Evolutionary conservation across 1,140 invertebrate species (phyloP), one percentile per base, ranked within the genome.

Genomic region (Drosophila pectinifera): DNA sequence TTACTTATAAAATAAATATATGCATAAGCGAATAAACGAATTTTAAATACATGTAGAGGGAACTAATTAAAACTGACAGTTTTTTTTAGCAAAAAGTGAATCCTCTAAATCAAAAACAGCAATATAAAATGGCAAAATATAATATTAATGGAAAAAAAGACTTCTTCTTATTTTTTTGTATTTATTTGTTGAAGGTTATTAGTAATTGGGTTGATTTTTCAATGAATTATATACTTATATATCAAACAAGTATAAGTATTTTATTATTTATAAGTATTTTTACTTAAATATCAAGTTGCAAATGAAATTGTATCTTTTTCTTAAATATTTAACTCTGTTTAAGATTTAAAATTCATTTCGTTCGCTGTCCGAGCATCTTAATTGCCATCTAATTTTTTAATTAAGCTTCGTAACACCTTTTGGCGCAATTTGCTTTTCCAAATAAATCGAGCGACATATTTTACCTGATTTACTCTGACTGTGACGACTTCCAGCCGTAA

Each of bases 371-470:
- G 10, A 7, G 18, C 20, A 31, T 18, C 16, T 8, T 4, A n/a
- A n/a, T n/a, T n/a, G n/a, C n/a, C n/a, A n/a, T n/a, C n/a, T n/a
- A n/a, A n/a, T n/a, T n/a, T n/a, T 70, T 72, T 58, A 72, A 72
- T 72, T 73, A 73, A 72, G 16, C 65, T 42, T 28, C 54, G 14
- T n/a, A 72, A 43, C 54, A 51, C 43, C 65, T 72, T 73, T 59
- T 18, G 64, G 10, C 20, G 46, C 36, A 59, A 73, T 59, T 59
- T 59, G 38, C 67, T 59, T 73, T 72, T 72, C 18, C 68, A 59
- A 59, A 72, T 61, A 72, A 73, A 73, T 72, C 13, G 54, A 43
- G 45, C n/a, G 20, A 72, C 38, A 72, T 72, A 70, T 59, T 72
- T 73, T 43, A 73, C 24, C 20, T 72, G 38, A 65, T 65, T 51